These are phyloP conservation scores for Puma concolor DNA, from an alignment of 2,113 vertebrate genomes.

Conservation along the genomic window DNA sequence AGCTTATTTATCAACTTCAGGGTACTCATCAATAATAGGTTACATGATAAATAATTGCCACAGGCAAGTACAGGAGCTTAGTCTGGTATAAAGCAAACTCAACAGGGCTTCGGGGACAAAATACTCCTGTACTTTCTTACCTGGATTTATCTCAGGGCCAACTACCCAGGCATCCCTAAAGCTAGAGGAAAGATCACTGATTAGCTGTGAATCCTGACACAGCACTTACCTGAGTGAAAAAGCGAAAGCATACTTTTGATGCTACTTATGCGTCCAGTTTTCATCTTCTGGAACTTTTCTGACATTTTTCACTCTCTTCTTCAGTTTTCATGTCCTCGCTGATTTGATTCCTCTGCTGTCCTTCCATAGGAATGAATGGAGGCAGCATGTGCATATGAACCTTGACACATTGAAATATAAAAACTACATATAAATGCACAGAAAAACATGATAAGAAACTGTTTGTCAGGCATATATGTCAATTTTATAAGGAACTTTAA, in stretches of 20 bases:
- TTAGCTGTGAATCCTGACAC: neutral
- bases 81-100: neutral
- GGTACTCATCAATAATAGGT: neutral
- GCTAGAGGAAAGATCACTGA: neutral
- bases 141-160: neutral
- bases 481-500: neutral
- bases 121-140: neutral
- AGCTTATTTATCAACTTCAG: slow-evolving; percentile 23
- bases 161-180: neutral
- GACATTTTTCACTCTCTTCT: neutral
- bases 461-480: neutral
- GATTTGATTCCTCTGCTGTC: neutral
- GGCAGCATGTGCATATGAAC: neutral
- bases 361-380: neutral
- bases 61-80: neutral
- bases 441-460: neutral
- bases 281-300: neutral
- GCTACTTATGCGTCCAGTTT: neutral
- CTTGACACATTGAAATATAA: neutral
- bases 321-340: neutral
- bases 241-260: neutral
- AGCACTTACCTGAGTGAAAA: neutral
- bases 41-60: slow-evolving; percentile 12
- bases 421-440: neutral
- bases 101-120: neutral